phyloP scores from a whole-genome alignment of 2,797 vertebrate species.

The Platyrinchus mystaceus region DNA sequence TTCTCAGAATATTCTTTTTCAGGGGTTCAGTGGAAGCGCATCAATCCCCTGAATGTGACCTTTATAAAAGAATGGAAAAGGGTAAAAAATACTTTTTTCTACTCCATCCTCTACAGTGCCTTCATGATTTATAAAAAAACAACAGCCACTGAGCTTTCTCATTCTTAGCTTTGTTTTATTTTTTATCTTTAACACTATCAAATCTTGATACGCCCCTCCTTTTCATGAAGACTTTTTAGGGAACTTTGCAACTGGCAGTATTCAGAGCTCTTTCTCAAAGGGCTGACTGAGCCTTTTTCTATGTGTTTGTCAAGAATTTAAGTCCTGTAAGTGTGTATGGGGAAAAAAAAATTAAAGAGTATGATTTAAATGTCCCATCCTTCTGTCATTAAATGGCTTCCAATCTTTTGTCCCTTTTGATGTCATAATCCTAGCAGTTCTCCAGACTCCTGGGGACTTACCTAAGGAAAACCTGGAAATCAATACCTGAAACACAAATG shows the following conservation, averaged over 20 bases:
- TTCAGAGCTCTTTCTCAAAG: neutral
- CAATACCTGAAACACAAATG: neutral
- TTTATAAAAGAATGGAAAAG: neutral
- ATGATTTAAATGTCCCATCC: neutral
- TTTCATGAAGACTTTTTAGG: neutral
- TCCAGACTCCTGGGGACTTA: neutral
- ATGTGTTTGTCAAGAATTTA: constrained; percentile 5
- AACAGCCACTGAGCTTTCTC: neutral
- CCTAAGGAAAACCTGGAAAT: neutral
- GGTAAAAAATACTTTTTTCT: neutral
- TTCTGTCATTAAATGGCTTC: neutral
- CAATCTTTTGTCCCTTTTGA: neutral
- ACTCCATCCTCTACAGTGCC: neutral
- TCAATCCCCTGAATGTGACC: neutral
- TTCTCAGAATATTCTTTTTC: constrained; percentile 10
- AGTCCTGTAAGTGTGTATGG: neutral
- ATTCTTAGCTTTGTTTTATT: neutral
- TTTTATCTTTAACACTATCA: constrained; percentile 3
- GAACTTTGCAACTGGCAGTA: neutral
- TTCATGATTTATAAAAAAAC: neutral
- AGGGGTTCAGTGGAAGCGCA: neutral
- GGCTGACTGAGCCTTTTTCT: neutral
- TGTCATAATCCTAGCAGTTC: neutral
- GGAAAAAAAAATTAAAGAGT: neutral
- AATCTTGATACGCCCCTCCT: neutral